Percentiles rank a stretch among this genome's conserved stretches.
These are phyloP conservation scores for Amblyjoppa proteus DNA, from an alignment of 2,888 invertebrate genomes.

Conservation along the genomic window DNA sequence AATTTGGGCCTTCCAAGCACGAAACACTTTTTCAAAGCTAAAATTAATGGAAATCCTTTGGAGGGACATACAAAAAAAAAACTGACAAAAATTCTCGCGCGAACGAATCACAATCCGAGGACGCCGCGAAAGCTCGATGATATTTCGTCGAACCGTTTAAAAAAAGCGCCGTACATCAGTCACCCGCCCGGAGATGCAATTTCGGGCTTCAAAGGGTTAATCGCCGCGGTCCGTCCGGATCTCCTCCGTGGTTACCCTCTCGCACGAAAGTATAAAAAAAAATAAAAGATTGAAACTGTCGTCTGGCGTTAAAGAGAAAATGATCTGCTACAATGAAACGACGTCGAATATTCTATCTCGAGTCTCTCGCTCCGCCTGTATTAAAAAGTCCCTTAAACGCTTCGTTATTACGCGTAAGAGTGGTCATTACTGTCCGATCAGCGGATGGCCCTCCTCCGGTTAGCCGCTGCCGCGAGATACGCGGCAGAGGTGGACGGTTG, in stretches of 20 bases:
- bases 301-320: conserved; percentile 9
- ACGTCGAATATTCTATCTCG: conserved; percentile 6
- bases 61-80: no score
- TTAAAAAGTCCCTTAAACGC: conserved; percentile 71
- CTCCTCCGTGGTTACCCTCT: not conserved
- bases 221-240: not conserved
- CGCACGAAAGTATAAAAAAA: not conserved
- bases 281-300: not conserved
- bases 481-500: not conserved
- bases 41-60: no score
- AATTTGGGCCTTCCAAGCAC: no score
- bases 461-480: conserved; percentile 16
- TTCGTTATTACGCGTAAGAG: conserved; percentile 73
- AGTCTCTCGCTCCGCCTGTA: conserved; percentile 29
- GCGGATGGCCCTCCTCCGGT: conserved; percentile 56
- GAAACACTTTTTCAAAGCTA: no score
- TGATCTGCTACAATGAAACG: conserved; percentile 8
- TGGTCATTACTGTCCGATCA: conserved; percentile 75
- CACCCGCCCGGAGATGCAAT: not conserved
- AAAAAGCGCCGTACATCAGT: not conserved
- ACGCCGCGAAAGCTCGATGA: not conserved
- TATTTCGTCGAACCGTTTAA: not conserved
- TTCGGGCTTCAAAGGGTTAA: not conserved
- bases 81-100: no score
- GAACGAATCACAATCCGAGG: no score